phyloP scores from a whole-genome alignment of 2,797 vertebrate genomes.

The Melanotaenia parkinsoni region DNA sequence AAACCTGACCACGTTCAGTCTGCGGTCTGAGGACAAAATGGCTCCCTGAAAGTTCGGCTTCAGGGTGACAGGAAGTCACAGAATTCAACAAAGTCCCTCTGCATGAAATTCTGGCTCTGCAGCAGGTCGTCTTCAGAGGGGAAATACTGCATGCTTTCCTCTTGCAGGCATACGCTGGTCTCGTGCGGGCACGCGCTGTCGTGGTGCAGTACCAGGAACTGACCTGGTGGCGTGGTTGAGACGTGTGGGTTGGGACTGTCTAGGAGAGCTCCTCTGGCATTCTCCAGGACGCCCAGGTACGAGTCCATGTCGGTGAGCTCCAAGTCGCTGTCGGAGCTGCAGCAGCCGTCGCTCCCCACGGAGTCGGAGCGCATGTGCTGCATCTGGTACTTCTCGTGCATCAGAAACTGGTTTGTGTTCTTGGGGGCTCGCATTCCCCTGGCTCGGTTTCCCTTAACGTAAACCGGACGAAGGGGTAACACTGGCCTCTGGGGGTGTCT shows the following conservation, averaged over 20 bases:
- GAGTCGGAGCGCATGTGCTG: constrained; percentile 90
- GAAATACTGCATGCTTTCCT: constrained; percentile 89
- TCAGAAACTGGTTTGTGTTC: constrained; percentile 93
- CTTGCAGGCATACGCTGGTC: constrained; percentile 62
- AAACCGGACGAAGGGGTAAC: constrained; percentile 82
- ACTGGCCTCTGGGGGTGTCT: constrained; percentile 41
- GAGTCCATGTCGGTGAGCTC: constrained; percentile 91
- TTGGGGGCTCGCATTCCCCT: constrained; percentile 89
- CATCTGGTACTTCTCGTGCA: constrained; percentile 91
- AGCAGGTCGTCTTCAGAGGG: constrained; percentile 89
- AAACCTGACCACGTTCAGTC: constrained; percentile 52
- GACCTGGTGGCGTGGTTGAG: constrained; percentile 23
- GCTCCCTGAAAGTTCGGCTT: constrained; percentile 51
- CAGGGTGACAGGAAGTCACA: constrained; percentile 80
- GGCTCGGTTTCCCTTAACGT: constrained; percentile 84
- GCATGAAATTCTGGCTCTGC: constrained; percentile 90
- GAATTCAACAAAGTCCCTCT: constrained; percentile 89
- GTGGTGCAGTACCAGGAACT: constrained; percentile 45
- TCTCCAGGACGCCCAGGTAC: constrained; percentile 89
- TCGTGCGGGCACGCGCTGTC: constrained; percentile 29
- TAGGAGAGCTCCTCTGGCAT: constrained; percentile 87
- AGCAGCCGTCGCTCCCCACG: constrained; percentile 83
- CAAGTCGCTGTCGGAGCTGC: constrained; percentile 85
- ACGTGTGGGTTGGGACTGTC: constrained; percentile 69
- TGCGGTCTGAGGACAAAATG: constrained; percentile 38